A percentile compares a stretch with the other conserved stretches of the same genome.
Evolutionary conservation across 1,140 invertebrate genomes (phyloP).

Genomic region (Brachionus rubens): DNA sequence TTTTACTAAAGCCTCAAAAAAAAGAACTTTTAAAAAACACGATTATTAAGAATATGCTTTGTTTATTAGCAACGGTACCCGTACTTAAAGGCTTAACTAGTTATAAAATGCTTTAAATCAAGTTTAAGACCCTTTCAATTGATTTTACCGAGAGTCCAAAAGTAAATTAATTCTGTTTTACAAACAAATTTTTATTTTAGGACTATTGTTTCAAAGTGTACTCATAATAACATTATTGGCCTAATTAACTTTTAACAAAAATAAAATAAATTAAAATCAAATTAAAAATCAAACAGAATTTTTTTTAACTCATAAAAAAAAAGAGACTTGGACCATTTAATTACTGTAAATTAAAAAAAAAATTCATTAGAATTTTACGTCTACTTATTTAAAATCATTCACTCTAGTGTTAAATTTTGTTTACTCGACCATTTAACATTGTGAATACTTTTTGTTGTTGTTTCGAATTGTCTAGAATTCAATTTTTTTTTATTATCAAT

Average conservation of each 20-base stretch:
- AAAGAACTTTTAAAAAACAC: too few species aligned
- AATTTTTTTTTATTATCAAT: conserved; percentile 43
- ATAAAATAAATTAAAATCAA: neutral
- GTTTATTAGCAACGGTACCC: too few species aligned
- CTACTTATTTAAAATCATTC: neutral
- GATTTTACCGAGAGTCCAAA: too few species aligned
- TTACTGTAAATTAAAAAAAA: conserved; percentile 31
- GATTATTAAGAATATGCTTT: too few species aligned
- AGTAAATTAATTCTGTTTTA: too few species aligned
- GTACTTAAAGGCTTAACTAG: too few species aligned
- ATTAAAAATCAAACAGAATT: neutral
- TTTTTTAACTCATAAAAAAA: neutral
- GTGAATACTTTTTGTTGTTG: neutral
- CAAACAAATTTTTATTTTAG: too few species aligned
- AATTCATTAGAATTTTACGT: neutral
- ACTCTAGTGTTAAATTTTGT: conserved; percentile 22
- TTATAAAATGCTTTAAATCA: too few species aligned
- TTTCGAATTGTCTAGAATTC: conserved; percentile 30
- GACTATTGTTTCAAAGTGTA: neutral
- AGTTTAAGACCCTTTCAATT: too few species aligned
- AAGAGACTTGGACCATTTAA: conserved; percentile 8
- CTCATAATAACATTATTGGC: neutral
- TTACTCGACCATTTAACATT: conserved; percentile 40
- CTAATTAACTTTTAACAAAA: neutral
- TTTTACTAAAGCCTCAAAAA: too few species aligned